Conservation (phyloP, 2,113 vertebrate genomes). For the Urocitellus parryii region DNA sequence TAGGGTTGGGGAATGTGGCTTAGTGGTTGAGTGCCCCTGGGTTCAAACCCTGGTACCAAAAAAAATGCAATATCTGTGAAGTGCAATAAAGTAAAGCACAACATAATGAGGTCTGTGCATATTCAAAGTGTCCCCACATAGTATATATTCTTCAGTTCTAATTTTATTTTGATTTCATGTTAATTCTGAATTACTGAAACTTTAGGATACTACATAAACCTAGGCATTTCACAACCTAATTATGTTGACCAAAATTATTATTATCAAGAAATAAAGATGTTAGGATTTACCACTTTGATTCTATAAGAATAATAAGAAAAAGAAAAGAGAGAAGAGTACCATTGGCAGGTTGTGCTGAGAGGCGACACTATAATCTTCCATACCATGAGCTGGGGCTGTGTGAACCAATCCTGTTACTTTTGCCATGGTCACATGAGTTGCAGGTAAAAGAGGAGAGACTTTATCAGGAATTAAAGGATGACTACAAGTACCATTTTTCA, state of each 20-base stretch:
- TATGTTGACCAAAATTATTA: not conserved
- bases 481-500: constrained; percentile 91
- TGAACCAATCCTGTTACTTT: constrained; percentile 98
- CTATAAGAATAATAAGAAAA: not conserved
- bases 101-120: no score
- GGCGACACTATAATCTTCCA: constrained; percentile 97
- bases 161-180: not conserved
- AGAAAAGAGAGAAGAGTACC: constrained; percentile 86
- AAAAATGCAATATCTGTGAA: not conserved
- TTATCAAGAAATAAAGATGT: not conserved
- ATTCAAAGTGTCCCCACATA: not conserved
- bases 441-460: constrained; percentile 93
- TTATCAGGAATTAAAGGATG: constrained; percentile 93
- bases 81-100: not conserved
- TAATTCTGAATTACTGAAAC: not conserved
- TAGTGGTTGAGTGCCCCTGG: no score
- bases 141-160: not conserved
- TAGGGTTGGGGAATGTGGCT: no score
- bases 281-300: not conserved
- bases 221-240: not conserved
- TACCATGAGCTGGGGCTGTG: constrained; percentile 97
- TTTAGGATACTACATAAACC: not conserved
- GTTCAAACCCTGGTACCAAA: no score
- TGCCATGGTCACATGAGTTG: constrained; percentile 95
- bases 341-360: constrained; percentile 92